Percentiles rank a stretch among this genome's conserved stretches.
These are phyloP conservation scores for Hydriomena furcata DNA, from an alignment of 2,888 invertebrate genomes.

Conservation along the genomic window DNA sequence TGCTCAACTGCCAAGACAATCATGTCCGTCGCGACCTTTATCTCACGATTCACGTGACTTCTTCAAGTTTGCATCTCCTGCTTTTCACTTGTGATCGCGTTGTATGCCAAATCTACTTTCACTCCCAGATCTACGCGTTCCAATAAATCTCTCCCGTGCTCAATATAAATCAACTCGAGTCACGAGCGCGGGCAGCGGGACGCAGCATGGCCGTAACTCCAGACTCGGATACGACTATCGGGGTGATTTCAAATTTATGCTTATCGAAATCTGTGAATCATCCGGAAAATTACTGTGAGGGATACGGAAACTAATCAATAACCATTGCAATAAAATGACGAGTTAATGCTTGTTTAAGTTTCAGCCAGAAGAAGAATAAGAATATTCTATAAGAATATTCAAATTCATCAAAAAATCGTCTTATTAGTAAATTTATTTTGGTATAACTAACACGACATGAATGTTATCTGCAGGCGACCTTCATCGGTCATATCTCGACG, in stretches of 20 bases:
- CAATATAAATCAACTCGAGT: conserved; percentile 50
- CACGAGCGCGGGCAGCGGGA: conserved; percentile 34
- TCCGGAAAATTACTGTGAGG: not conserved
- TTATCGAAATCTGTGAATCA: not conserved
- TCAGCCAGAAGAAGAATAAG: too few species aligned
- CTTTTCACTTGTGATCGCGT: conserved; percentile 54
- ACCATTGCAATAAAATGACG: too few species aligned
- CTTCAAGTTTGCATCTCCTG: conserved; percentile 40
- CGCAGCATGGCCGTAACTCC: conserved; percentile 16
- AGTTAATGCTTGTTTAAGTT: too few species aligned
- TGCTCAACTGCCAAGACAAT: conserved; percentile 47
- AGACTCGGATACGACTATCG: conserved; percentile 19
- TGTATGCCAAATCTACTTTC: conserved; percentile 65
- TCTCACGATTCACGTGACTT: conserved; percentile 47
- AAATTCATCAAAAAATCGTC: too few species aligned
- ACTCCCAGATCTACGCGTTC: conserved; percentile 46
- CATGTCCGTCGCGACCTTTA: conserved; percentile 46
- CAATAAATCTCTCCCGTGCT: conserved; percentile 48
- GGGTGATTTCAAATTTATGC: conserved; percentile 15
- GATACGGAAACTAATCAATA: not conserved
- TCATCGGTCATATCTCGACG: conserved; percentile 59
- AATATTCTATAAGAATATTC: too few species aligned
- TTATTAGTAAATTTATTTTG: not conserved
- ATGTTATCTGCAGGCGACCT: conserved; percentile 54
- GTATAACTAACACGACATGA: not conserved